Conservation (phyloP, 2,113 vertebrate species). For the Petaurus breviceps region DNA sequence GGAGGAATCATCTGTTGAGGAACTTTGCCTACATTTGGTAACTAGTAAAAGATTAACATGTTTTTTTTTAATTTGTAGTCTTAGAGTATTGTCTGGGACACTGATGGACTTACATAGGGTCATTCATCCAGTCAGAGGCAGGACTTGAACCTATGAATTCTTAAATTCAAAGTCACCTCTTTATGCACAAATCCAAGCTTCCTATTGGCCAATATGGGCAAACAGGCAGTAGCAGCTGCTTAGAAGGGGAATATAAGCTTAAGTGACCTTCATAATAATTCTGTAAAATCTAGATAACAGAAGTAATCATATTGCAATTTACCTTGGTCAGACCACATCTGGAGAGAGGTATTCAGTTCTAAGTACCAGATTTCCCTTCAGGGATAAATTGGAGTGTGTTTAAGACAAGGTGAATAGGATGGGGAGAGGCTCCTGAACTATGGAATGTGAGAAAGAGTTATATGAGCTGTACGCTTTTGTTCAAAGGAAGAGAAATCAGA, state of each 20-base stretch:
- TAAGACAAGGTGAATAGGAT: background rate
- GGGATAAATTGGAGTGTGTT: background rate
- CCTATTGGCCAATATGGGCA: background rate
- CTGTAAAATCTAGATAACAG: background rate
- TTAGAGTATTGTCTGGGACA: background rate
- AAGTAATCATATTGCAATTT: background rate
- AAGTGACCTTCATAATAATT: background rate
- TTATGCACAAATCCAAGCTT: background rate
- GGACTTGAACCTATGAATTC: background rate
- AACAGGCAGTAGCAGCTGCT: background rate
- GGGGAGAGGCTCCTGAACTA: background rate
- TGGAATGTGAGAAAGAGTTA: background rate
- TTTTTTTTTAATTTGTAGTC: background rate
- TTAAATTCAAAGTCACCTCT: background rate
- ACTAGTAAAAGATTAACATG: background rate
- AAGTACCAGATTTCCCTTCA: background rate
- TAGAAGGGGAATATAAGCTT: background rate
- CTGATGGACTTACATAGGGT: background rate
- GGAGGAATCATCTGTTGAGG: background rate
- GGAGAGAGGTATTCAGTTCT: background rate
- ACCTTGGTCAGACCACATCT: background rate
- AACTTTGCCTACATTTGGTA: background rate
- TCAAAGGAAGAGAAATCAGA: background rate
- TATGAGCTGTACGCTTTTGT: background rate
- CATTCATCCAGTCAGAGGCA: background rate